phyloP scores from a whole-genome alignment of 2,797 vertebrate genomes.

The Acanthurus lineatus region DNA sequence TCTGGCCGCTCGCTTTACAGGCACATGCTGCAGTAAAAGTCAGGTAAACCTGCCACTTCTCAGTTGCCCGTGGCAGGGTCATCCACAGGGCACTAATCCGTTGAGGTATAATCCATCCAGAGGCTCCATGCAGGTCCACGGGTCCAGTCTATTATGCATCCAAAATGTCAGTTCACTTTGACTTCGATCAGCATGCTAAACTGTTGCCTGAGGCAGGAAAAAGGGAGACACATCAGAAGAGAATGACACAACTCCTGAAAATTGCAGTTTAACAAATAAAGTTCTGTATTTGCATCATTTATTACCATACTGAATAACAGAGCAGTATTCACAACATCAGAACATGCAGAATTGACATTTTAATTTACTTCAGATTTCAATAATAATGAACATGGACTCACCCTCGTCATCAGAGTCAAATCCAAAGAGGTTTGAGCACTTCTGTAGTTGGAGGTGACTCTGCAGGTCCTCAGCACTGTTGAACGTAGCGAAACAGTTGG shows the following conservation, averaged over 20 bases:
- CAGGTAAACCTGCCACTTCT: conserved; percentile 2
- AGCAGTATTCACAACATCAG: background rate
- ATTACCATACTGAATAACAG: too few species aligned
- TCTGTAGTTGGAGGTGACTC: conserved; percentile 90
- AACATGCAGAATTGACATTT: background rate
- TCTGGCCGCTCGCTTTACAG: conserved; percentile 9
- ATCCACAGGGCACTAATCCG: conserved; percentile 17
- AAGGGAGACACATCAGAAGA: background rate
- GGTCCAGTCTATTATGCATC: conserved; percentile 2
- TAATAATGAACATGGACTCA: conserved; percentile 79
- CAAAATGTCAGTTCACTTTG: conserved; percentile 1
- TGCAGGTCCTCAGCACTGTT: conserved; percentile 91
- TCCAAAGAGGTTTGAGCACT: conserved; percentile 95
- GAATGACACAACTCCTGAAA: background rate
- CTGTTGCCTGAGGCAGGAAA: conserved; percentile 60
- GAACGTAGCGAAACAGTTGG: conserved; percentile 94
- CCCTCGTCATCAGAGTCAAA: conserved; percentile 99
- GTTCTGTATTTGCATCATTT: too few species aligned
- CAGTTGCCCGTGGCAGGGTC: background rate
- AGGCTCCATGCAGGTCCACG: conserved; percentile 11
- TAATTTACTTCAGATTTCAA: background rate
- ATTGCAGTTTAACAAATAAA: too few species aligned
- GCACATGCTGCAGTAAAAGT: conserved; percentile 30
- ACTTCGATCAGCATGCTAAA: conserved; percentile 28
- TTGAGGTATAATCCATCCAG: conserved; percentile 36